Evolutionary conservation across 2,797 vertebrate genomes (phyloP).

Genomic region (Mormyrus proboscirostris): DNA sequence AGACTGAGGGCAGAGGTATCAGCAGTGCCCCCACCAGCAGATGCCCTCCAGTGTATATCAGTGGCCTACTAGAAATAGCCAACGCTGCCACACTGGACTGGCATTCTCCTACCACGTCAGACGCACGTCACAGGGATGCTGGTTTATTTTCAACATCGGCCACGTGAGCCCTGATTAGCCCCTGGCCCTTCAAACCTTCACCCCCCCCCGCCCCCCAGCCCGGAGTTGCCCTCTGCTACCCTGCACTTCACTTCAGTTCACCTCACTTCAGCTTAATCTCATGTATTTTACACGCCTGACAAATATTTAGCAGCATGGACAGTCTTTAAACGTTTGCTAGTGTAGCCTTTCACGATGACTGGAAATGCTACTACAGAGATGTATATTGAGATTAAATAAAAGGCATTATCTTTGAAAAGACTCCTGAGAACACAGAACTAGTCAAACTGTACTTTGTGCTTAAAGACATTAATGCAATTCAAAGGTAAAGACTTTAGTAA

Average conservation of each 20-base stretch:
- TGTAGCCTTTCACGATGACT: not conserved
- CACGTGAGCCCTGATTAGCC: not conserved
- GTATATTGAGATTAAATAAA: not conserved
- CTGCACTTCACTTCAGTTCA: not conserved
- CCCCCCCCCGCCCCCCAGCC: not conserved
- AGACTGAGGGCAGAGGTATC: constrained; percentile 28
- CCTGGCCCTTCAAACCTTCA: not conserved
- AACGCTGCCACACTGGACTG: not conserved
- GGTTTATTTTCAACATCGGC: not conserved
- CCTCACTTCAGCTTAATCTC: not conserved
- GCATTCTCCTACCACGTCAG: not conserved
- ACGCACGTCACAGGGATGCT: not conserved
- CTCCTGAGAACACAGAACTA: not conserved
- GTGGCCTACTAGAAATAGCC: constrained; percentile 31
- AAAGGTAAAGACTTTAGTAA: not conserved
- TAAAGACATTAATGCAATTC: not conserved
- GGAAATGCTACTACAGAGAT: not conserved
- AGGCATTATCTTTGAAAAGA: not conserved
- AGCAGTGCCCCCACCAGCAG: constrained; percentile 29
- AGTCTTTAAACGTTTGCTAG: not conserved
- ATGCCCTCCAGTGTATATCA: constrained; percentile 21
- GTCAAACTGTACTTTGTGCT: not conserved
- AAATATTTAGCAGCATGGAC: not conserved
- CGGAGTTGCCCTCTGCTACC: not conserved
- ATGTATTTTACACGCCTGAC: not conserved